These are phyloP conservation scores for Entomobrya proxima DNA, from an alignment of 2,888 invertebrate species.

Conservation along the genomic window DNA sequence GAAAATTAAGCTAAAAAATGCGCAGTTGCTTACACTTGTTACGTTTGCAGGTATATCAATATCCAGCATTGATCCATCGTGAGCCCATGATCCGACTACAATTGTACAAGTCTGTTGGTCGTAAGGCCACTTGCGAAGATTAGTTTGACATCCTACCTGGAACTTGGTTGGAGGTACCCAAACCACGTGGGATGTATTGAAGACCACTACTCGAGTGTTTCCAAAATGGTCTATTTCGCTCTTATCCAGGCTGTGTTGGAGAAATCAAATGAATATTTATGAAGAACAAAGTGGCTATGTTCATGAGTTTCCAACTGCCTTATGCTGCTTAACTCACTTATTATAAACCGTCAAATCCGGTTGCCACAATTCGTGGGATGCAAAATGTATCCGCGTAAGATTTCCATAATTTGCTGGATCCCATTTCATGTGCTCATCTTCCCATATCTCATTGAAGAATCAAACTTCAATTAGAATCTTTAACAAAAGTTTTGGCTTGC, in stretches of 20 bases:
- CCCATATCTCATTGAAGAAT: constrained; percentile 82
- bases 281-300: neutral
- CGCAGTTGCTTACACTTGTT: neutral
- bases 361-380: constrained; percentile 87
- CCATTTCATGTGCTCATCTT: constrained; percentile 85
- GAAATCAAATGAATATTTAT: neutral
- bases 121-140: constrained; percentile 86
- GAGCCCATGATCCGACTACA: constrained; percentile 86
- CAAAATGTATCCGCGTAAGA: constrained; percentile 81
- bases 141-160: constrained; percentile 78
- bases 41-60: constrained; percentile 51
- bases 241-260: constrained; percentile 80
- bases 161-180: constrained; percentile 86
- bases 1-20: neutral
- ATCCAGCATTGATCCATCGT: constrained; percentile 58
- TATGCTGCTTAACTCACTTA: constrained; percentile 73
- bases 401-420: constrained; percentile 83
- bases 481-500: neutral
- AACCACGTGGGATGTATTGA: constrained; percentile 80
- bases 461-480: neutral
- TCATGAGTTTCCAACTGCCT: no score
- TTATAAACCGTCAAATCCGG: constrained; percentile 87
- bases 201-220: constrained; percentile 80
- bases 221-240: constrained; percentile 82
- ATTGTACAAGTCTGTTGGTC: constrained; percentile 84